These are phyloP conservation scores for Cheilosia grossa DNA, from an alignment of 2,888 invertebrate species.

Conservation along the genomic window DNA sequence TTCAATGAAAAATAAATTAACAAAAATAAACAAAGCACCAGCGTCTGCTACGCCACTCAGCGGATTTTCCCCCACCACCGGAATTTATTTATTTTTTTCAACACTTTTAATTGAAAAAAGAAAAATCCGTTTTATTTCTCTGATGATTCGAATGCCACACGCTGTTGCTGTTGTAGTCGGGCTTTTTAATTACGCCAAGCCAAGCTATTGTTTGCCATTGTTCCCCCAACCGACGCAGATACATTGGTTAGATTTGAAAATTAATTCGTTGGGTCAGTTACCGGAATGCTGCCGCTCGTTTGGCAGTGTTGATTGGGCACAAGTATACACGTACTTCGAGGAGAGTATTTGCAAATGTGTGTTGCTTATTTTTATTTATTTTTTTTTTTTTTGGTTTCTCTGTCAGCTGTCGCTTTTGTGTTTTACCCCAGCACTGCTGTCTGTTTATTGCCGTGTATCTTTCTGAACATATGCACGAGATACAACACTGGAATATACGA, in stretches of 20 bases:
- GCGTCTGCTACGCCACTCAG: no score
- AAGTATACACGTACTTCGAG: background rate
- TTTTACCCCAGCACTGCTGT: background rate
- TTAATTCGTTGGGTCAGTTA: conserved; percentile 69
- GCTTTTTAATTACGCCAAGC: conserved; percentile 70
- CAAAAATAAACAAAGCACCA: no score
- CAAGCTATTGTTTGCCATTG: conserved; percentile 64
- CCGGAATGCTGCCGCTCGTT: conserved; percentile 21
- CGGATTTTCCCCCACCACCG: background rate
- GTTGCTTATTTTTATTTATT: background rate
- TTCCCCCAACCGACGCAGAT: conserved; percentile 52
- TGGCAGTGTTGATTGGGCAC: background rate
- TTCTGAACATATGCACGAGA: conserved; percentile 64
- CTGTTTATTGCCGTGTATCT: conserved; percentile 68
- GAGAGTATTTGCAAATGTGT: no score
- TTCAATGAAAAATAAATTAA: no score
- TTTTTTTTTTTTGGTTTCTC: conserved; percentile 1
- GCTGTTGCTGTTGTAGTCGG: conserved; percentile 3
- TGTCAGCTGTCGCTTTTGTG: conserved; percentile 50
- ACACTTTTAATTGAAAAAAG: conserved; percentile 49
- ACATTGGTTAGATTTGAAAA: conserved; percentile 66
- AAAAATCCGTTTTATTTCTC: conserved; percentile 9
- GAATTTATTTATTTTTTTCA: conserved; percentile 10
- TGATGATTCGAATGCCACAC: conserved; percentile 28
- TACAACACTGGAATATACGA: conserved; percentile 30